Evolutionary conservation across 2,888 invertebrate genomes (phyloP).

Genomic region (Dicyrtoma fusca): DNA sequence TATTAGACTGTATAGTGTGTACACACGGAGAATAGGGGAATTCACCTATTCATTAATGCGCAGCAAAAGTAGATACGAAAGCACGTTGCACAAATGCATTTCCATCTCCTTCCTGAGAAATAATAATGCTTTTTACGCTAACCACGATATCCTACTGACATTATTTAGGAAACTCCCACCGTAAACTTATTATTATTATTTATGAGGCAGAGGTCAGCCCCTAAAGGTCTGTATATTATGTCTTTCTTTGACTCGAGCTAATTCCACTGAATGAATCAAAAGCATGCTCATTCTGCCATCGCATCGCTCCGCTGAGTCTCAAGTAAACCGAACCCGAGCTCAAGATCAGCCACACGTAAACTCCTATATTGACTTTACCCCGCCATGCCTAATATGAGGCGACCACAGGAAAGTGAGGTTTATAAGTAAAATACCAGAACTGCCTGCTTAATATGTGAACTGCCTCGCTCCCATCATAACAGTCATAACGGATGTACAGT

Average conservation of each 20-base stretch:
- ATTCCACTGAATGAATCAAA: slow-evolving; percentile 20
- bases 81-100: background rate
- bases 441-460: no score
- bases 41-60: background rate
- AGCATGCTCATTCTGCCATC: slow-evolving; percentile 1
- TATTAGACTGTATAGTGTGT: no score
- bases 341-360: background rate
- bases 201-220: slow-evolving; percentile 1
- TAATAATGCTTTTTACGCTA: background rate
- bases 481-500: no score
- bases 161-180: background rate
- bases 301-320: slow-evolving; percentile 5
- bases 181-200: slow-evolving; percentile 1
- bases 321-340: slow-evolving; percentile 10
- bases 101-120: background rate
- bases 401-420: no score
- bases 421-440: no score
- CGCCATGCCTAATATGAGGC: background rate
- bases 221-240: background rate
- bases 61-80: background rate
- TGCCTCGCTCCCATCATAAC: no score
- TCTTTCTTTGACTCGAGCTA: slow-evolving; percentile 1
- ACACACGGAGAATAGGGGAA: no score
- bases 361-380: background rate
- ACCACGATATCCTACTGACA: background rate